phyloP scores from a whole-genome alignment of 2,888 invertebrate genomes.

The Pachycephus smyrnensis region DNA sequence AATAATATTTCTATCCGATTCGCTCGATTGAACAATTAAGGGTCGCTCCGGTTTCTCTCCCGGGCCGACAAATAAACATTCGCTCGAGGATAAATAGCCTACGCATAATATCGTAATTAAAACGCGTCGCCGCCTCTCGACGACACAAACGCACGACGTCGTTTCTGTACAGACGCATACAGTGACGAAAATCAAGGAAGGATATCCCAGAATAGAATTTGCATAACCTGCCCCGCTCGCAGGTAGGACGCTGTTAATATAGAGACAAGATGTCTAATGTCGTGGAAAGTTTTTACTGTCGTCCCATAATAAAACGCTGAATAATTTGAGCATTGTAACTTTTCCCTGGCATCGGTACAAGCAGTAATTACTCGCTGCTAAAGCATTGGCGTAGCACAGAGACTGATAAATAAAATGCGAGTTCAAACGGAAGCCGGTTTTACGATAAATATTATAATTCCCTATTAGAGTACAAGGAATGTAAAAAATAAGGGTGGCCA shows the following conservation, averaged over 20 bases:
- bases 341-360: neutral
- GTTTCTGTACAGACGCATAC: neutral
- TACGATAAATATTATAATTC: neutral
- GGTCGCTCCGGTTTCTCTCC: slow-evolving; percentile 13
- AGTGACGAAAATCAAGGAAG: neutral
- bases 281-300: slow-evolving; percentile 50
- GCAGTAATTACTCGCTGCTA: neutral
- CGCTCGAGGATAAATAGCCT: slow-evolving; percentile 23
- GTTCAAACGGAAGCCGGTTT: neutral
- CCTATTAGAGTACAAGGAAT: neutral
- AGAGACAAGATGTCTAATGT: slow-evolving; percentile 57
- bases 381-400: neutral
- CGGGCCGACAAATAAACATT: slow-evolving; percentile 24
- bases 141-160: neutral
- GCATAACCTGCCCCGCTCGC: slow-evolving; percentile 51
- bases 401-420: neutral
- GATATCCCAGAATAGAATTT: slow-evolving; percentile 35
- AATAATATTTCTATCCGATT: slow-evolving; percentile 39
- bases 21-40: slow-evolving; percentile 49
- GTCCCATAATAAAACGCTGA: slow-evolving; percentile 33
- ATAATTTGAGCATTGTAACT: slow-evolving; percentile 27
- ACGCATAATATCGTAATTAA: slow-evolving; percentile 42
- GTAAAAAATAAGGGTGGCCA: neutral
- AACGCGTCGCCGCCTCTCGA: slow-evolving; percentile 25
- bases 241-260: slow-evolving; percentile 40